A percentile compares a stretch with the other conserved stretches of the same genome.
These are phyloP conservation scores for Melospiza melodia DNA, from an alignment of 2,113 vertebrate genomes.

Conservation along the genomic window DNA sequence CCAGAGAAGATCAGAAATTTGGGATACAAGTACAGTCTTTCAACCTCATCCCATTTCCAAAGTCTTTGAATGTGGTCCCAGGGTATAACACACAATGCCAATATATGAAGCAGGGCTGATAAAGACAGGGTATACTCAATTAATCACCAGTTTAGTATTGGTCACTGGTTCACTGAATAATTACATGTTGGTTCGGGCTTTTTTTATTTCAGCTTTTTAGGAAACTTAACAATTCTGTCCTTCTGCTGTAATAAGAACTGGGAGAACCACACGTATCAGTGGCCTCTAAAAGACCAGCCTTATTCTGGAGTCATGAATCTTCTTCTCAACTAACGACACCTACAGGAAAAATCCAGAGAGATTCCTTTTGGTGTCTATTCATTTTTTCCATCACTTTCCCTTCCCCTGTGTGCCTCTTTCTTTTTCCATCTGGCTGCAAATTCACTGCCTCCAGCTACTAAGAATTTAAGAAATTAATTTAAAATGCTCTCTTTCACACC, in stretches of 20 bases:
- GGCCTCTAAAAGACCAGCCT: neutral
- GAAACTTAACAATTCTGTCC: neutral
- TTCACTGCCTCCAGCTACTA: neutral
- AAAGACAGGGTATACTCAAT: neutral
- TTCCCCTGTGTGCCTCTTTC: neutral
- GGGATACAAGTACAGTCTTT: neutral
- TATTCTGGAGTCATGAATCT: neutral
- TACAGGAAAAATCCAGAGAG: neutral
- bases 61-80: neutral
- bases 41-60: neutral
- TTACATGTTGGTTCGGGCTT: neutral
- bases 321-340: neutral
- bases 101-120: neutral
- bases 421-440: neutral
- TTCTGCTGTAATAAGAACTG: neutral
- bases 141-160: neutral
- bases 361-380: neutral
- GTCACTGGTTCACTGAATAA: neutral
- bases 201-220: neutral
- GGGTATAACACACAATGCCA: neutral
- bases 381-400: neutral
- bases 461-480: constrained; percentile 8
- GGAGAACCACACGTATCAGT: neutral
- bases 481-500: constrained; percentile 13
- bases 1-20: neutral